Percentiles rank a stretch among this genome's conserved stretches.
Evolutionary conservation across 2,113 vertebrate species (phyloP).

Genomic region (Dissostichus mawsoni): DNA sequence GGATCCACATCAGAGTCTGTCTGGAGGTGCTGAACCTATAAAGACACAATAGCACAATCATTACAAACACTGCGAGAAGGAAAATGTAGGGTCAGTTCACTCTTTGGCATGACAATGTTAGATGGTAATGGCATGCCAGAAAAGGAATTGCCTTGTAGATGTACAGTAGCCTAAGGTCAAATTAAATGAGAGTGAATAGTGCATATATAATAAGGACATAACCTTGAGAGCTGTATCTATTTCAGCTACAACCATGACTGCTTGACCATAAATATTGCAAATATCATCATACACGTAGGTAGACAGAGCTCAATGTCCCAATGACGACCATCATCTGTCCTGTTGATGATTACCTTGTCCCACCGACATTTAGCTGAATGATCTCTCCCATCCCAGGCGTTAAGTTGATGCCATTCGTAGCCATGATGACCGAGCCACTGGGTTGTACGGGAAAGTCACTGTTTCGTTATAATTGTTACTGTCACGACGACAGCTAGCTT

Average conservation of each 20-base stretch:
- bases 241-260: constrained; percentile 21
- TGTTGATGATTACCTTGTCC: constrained; percentile 86
- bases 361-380: constrained; percentile 95
- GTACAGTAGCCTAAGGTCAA: neutral
- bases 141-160: neutral
- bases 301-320: constrained; percentile 7
- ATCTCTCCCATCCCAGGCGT: constrained; percentile 91
- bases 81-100: neutral
- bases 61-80: constrained; percentile 1
- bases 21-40: constrained; percentile 97
- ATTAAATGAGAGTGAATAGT: neutral
- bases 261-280: constrained; percentile 20
- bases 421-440: constrained; percentile 81
- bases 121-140: neutral
- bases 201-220: neutral
- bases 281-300: constrained; percentile 13
- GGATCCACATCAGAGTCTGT: constrained; percentile 99
- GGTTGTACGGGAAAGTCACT: neutral
- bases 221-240: neutral
- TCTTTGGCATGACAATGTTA: neutral
- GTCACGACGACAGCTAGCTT: constrained; percentile 53
- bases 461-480: constrained; percentile 14
- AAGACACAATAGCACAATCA: constrained; percentile 26
- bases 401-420: constrained; percentile 83
- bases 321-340: constrained; percentile 17